Base-by-base conservation (phyloP, 2,888 invertebrate species). In the Callimorpha dominula region DNA sequence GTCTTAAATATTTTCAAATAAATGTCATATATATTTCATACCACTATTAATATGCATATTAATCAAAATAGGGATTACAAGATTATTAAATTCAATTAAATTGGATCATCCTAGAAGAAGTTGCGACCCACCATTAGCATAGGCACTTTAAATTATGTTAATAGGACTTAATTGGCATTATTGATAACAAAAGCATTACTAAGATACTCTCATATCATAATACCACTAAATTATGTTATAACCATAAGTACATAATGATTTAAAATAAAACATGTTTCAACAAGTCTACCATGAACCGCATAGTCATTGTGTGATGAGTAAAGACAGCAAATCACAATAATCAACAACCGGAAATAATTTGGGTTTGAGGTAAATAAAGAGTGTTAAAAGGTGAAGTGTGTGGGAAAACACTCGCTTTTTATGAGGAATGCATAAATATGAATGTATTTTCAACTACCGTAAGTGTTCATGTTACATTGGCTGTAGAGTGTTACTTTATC, bases 261-360 rank as follows among this genome's bases (percentile, higher is more conserved):
- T 73, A 74, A 82, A 75, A 42, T 57, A 9, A 40, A 46, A 82
- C 81, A 71, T 60, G 81, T 81, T 74, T 63, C 52, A 75, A 82
- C 81, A 72, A 70, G 81, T 80, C 60, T 14, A 57, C 20, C 50
- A 49, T n/a, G 60, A 65, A 75, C 17, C 68, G 63, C 60, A 43
- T 62, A 60, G 46, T 75, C 82, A 80, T 15, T 40, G 68, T 31
- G 68, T 80, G 80, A 73, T 74, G 80, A 57, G 42, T 9, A 46
- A 43, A 17, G 43, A 20, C 42, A 15, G 71, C 62, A 31, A 67
- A 68, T 64, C 63, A 46, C 43, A 67, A 57, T 68, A 68, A 54
- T 68, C 65, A 31, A 60, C 40, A 65, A 71, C 66, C 54, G 68
- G 66, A 68, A 69, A 69, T 66, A 75, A 72, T 69, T 66, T 12